Evolutionary conservation across 2,113 vertebrate species (phyloP), one percentile per base, ranked within the genome.

Genomic region (Actenoides hombroni): DNA sequence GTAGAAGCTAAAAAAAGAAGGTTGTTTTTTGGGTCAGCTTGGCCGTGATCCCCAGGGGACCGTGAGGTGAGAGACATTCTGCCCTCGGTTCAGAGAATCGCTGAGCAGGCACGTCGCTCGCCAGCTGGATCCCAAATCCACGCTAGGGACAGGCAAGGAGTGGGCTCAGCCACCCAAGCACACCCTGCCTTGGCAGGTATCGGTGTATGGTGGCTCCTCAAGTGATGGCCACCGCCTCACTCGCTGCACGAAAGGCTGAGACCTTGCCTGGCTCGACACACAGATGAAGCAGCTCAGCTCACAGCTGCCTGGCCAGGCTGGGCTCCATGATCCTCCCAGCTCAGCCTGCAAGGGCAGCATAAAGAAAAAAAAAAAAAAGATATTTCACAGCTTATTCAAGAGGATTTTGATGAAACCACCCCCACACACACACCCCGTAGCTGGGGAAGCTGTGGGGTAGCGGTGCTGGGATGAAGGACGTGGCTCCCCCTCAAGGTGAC

Each of bases 1-100:
- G 68, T 59, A 88, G 88, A 94, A 78, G 76, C 92, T 84, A 94
- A 94, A 95, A 95, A 92, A 88, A 92, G 92, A 9, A 83, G 31
- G 15, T 1, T 71, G 68, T 65, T 88, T 92, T 65, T 70, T 0
- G 4, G 76, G 83, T 65, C 73, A 83, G 79, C 49, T 44, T 81
- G 80, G 76, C 63, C 24, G 5, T 3, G 33, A 57, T 51, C 83
- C 71, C 51, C 6, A 51, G 21, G 64, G 24, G 33, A 81, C 46
- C 49, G 54, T 2, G 82, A 90, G 63, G 80, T 59, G 56, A 93
- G 83, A 92, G 76, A 37, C 44, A 61, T 63, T 83, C 83, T 81
- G 95, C 88, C 92, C 92, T 88, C 19, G 3, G 64, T 63, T 94
- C 49, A 53, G 63, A 88, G 92, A 81, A 90, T 51, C 0, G 29